Evolutionary conservation across 2,888 invertebrate genomes (phyloP).

Genomic region (Lumbricus terrestris): DNA sequence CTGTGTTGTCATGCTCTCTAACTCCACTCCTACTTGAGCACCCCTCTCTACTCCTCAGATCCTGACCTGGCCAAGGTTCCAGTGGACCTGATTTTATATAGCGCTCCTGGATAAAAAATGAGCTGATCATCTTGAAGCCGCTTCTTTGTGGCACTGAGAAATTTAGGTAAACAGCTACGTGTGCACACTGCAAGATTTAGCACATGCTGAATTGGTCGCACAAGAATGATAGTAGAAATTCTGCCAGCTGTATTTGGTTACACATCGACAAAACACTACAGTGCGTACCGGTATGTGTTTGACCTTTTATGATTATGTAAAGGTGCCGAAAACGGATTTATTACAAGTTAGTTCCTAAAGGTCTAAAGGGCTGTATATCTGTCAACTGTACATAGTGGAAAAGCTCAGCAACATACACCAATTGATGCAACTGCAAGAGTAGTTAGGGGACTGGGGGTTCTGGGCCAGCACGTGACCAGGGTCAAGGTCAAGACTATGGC

Average conservation of each 20-base stretch:
- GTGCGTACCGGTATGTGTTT: neutral
- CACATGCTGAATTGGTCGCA: neutral
- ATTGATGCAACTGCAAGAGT: too few relatives aligned
- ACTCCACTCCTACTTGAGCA: too few relatives aligned
- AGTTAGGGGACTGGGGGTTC: too few relatives aligned
- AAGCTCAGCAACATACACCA: neutral
- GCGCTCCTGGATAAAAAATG: too few relatives aligned
- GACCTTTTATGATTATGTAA: neutral
- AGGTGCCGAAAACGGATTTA: neutral
- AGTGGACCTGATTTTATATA: too few relatives aligned
- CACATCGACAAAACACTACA: neutral
- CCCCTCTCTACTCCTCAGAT: too few relatives aligned
- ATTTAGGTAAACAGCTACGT: neutral
- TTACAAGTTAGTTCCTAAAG: neutral
- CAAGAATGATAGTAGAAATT: neutral
- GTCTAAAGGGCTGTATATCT: neutral
- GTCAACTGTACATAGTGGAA: neutral
- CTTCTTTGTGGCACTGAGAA: neutral
- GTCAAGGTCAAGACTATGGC: too few relatives aligned
- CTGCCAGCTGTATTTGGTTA: neutral
- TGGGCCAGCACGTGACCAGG: too few relatives aligned
- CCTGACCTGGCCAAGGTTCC: too few relatives aligned
- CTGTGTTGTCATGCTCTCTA: too few relatives aligned
- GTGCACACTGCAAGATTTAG: too few relatives aligned
- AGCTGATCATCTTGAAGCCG: too few relatives aligned